Conservation (phyloP, 2,797 vertebrate species). For the Xiphophorus birchmanni region DNA sequence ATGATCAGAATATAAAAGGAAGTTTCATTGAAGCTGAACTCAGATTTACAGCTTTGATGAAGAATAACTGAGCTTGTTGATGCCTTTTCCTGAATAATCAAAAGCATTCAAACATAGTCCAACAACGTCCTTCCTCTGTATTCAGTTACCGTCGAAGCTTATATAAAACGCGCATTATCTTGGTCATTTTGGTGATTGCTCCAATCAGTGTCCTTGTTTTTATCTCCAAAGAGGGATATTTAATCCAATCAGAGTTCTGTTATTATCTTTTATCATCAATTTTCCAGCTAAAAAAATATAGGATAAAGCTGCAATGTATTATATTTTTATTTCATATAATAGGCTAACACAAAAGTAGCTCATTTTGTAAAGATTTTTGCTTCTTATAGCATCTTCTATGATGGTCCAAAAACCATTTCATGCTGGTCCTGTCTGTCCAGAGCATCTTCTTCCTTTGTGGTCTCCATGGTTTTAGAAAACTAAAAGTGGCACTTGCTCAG, state of each 20-base stretch:
- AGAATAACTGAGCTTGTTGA: not conserved
- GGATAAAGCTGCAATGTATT: not conserved
- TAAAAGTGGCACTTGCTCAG: not conserved
- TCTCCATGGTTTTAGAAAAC: not conserved
- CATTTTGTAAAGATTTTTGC: not conserved
- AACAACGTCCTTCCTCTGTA: not conserved
- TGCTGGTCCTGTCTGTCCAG: not conserved
- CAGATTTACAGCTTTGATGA: not conserved
- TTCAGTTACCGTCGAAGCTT: not conserved
- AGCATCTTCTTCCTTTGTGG: not conserved
- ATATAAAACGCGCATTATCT: not conserved
- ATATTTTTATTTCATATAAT: not conserved
- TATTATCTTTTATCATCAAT: not conserved
- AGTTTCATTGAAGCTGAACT: not conserved
- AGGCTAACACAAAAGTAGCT: not conserved
- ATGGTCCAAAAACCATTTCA: not conserved
- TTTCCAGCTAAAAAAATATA: not conserved
- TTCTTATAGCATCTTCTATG: not conserved
- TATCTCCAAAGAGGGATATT: not conserved
- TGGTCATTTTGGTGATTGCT: not conserved
- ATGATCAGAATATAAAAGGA: slow-evolving; percentile 15
- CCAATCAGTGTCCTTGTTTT: not conserved
- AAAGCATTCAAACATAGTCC: not conserved
- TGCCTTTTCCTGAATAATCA: not conserved
- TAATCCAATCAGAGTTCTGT: not conserved